phyloP scores from a whole-genome alignment of 2,888 invertebrate species.

The Chirona hameri region DNA sequence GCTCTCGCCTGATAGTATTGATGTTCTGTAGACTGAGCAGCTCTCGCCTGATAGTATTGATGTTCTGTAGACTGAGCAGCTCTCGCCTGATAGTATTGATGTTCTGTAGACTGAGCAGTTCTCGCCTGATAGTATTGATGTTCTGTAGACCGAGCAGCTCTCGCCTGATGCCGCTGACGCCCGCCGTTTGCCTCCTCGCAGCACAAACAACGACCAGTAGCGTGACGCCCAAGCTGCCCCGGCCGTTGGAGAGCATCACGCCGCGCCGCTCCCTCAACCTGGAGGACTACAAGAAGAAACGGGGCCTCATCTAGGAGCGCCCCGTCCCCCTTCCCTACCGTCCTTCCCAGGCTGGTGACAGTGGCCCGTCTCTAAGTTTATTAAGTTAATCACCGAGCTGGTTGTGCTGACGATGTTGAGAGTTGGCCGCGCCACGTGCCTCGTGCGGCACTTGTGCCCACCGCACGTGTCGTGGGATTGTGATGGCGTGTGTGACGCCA shows the following conservation, averaged over 20 bases:
- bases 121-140: too few species aligned
- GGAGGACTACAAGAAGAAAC: constrained; percentile 88
- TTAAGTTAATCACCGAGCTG: not conserved
- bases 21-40: too few species aligned
- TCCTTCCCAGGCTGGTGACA: not conserved
- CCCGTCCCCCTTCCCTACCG: not conserved
- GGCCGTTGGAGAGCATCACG: constrained; percentile 43
- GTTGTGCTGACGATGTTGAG: not conserved
- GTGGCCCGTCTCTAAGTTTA: not conserved
- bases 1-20: too few species aligned
- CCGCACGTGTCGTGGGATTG: not conserved
- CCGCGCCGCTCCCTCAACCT: constrained; percentile 81
- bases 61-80: too few species aligned
- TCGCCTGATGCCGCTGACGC: not conserved
- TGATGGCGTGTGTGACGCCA: not conserved
- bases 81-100: too few species aligned
- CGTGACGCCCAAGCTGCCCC: constrained; percentile 55
- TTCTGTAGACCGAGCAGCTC: too few species aligned
- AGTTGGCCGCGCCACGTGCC: not conserved
- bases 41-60: too few species aligned
- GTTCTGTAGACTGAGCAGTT: too few species aligned
- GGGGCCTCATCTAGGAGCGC: constrained; percentile 69
- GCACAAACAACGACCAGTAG: constrained; percentile 56
- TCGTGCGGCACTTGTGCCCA: not conserved
- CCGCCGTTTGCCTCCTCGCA: constrained; percentile 34